Percentiles rank a stretch among this genome's conserved stretches.
These are phyloP conservation scores for Ganaspis sp. DNA, from an alignment of 1,140 invertebrate species.

Conservation along the genomic window DNA sequence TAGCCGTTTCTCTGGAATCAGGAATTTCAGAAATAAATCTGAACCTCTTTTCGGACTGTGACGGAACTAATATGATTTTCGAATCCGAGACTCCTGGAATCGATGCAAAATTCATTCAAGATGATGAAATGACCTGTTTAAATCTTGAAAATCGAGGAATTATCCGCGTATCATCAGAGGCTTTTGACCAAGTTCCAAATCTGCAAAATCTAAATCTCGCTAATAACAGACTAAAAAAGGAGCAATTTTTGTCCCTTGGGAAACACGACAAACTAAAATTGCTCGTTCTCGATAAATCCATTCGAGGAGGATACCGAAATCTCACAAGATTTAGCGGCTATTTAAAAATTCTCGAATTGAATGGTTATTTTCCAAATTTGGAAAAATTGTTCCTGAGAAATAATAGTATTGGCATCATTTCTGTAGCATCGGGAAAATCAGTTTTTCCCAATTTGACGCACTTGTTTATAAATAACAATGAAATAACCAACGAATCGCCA, in stretches of 20 bases:
- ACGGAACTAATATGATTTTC: constrained; percentile 18
- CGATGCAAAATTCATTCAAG: neutral
- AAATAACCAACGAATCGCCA: constrained; percentile 13
- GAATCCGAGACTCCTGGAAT: neutral
- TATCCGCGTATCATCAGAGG: neutral
- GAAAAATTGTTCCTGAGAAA: neutral
- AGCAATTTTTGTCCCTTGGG: neutral
- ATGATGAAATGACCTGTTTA: neutral
- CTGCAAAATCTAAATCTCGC: neutral
- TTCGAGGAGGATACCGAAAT: constrained; percentile 13
- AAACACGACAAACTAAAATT: neutral
- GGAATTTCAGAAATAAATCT: neutral
- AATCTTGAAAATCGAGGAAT: constrained; percentile 15
- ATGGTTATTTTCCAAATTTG: neutral
- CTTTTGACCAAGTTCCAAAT: neutral
- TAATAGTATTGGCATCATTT: constrained; percentile 10
- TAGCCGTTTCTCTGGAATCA: neutral
- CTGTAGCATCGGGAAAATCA: neutral
- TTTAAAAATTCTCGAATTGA: neutral
- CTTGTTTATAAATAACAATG: neutral
- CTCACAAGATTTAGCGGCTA: neutral
- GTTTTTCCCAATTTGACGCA: constrained; percentile 4
- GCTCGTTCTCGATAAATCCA: neutral
- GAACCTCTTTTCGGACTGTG: neutral
- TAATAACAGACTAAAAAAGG: neutral